phyloP scores from a whole-genome alignment of 2,888 invertebrate genomes.

The Dinocampus coccinellae region DNA sequence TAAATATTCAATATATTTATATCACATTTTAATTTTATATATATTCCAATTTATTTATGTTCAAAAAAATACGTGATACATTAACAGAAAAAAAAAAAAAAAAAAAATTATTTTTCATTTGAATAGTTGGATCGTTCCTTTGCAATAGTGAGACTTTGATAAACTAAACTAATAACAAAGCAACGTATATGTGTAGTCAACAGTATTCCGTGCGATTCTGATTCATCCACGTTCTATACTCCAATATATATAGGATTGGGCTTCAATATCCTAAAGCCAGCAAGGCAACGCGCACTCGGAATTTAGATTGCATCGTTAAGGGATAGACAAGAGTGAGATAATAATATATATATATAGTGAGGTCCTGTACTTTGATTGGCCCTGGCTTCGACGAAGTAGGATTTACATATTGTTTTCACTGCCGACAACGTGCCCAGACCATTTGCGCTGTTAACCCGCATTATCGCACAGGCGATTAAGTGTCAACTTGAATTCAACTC shows the following conservation, averaged over 20 bases:
- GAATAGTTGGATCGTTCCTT: too few relatives aligned
- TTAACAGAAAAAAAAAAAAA: too few relatives aligned
- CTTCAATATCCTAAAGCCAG: conserved; percentile 5
- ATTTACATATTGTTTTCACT: conserved; percentile 59
- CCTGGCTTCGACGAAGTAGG: conserved; percentile 42
- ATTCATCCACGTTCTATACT: background rate
- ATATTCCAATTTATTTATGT: too few relatives aligned
- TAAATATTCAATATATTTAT: background rate
- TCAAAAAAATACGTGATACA: too few relatives aligned
- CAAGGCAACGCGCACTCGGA: conserved; percentile 42
- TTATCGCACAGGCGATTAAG: conserved; percentile 30
- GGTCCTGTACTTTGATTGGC: conserved; percentile 22
- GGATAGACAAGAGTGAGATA: conserved; percentile 42
- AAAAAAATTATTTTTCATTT: too few relatives aligned
- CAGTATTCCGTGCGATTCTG: background rate
- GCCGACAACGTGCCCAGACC: conserved; percentile 23
- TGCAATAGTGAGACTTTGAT: too few relatives aligned
- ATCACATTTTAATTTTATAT: too few relatives aligned
- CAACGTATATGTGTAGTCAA: background rate
- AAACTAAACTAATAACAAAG: background rate
- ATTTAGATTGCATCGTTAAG: conserved; percentile 62
- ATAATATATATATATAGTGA: background rate
- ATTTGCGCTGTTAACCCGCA: conserved; percentile 32
- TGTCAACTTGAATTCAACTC: background rate
- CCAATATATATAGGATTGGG: background rate